phyloP scores from a whole-genome alignment of 2,888 invertebrate species.

The Ochropleura leucogaster region DNA sequence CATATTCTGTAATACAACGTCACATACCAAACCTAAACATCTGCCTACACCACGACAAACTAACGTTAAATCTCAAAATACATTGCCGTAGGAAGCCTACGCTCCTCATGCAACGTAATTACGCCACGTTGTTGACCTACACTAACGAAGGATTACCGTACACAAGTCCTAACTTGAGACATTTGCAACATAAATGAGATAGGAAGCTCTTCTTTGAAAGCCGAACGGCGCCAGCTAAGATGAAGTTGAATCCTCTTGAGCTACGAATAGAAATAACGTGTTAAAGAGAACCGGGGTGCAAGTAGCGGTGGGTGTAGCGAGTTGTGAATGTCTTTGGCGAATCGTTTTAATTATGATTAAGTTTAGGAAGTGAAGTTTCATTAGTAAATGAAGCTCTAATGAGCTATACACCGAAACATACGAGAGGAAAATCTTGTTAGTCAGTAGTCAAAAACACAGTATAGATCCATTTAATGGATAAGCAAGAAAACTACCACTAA shows the following conservation, averaged over 20 bases:
- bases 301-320: constrained; percentile 30
- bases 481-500: not conserved
- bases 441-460: not conserved
- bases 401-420: not conserved
- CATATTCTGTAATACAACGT: too few relatives aligned
- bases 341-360: constrained; percentile 22
- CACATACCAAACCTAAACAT: not conserved
- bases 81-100: constrained; percentile 29
- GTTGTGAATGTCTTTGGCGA: constrained; percentile 9
- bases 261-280: constrained; percentile 62
- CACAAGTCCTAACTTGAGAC: constrained; percentile 54
- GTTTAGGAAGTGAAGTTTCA: not conserved
- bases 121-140: constrained; percentile 50
- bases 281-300: constrained; percentile 44
- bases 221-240: constrained; percentile 56
- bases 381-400: constrained; percentile 1
- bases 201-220: constrained; percentile 63
- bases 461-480: not conserved
- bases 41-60: constrained; percentile 1
- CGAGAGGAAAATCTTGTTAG: not conserved
- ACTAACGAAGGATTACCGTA: constrained; percentile 59
- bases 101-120: constrained; percentile 49
- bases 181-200: constrained; percentile 67
- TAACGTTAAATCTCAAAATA: constrained; percentile 34
- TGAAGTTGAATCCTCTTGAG: constrained; percentile 62